Base-by-base conservation (phyloP, 2,888 invertebrate genomes). In the Brachypalpus laphriformis region DNA sequence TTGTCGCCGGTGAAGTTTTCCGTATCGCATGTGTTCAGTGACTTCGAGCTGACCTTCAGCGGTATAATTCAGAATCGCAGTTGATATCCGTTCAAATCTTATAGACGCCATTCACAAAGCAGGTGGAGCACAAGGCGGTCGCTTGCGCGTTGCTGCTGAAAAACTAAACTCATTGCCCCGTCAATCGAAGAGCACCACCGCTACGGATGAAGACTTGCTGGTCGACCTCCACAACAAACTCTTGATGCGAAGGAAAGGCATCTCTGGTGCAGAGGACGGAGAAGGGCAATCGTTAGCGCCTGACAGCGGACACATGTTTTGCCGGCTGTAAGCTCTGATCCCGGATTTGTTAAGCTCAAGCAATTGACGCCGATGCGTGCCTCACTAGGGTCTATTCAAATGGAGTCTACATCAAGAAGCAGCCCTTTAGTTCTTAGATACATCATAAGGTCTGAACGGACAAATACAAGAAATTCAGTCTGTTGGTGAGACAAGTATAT, bases 61-160 rank as follows among this genome's bases (percentile, higher is more conserved):
- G 66, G 77, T 11, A n/a, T 0, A 89, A 91, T 4, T 25, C 91
- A 63, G 89, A 40, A 18, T 11, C 47, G 8, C 90, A 25, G 28
- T 71, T 1, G 94, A 95, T 90, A 93, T 94, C 6, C 94, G 96
- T 80, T 94, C 96, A 4, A 96, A 94, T 91, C 93, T 98, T 31
- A 97, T 98, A 96, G 98, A 95, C 82, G 97, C 97, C 3, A 98
- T 98, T 89, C 93, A 98, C n/a, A 94, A 96, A 86, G 97, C 97
- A 2, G 98, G 97, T 3, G 97, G 97, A 18, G 97, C 97, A 8
- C 96, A 96, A 4, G 95, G 96, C 87, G 96, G 96, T 9, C 95
- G 94, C 89, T 93, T 97, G 68, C 94, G 94, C 63, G 93, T 93
- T 28, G 94, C 95, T 0, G 93, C 94, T 6, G 81, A 85, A 5